Conservation (phyloP, 2,888 invertebrate genomes). For the Herminia tarsipennalis region DNA sequence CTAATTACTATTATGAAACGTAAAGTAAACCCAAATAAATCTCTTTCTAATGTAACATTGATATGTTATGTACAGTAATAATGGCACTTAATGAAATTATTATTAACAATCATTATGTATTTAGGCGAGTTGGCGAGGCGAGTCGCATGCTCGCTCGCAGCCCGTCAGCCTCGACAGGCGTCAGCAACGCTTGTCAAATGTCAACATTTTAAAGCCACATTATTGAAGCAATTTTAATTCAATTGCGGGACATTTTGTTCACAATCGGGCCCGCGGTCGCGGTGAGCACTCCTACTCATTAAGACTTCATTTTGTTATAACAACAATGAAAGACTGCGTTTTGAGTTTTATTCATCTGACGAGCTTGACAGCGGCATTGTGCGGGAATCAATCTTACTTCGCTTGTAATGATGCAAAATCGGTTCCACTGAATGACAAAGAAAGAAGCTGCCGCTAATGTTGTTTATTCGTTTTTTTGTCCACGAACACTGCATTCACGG, state of each 20-base stretch:
- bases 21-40: conserved; percentile 6
- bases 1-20: background rate
- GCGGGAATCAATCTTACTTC: conserved; percentile 77
- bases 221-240: conserved; percentile 81
- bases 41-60: conserved; percentile 17
- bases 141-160: conserved; percentile 25
- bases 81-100: conserved; percentile 29
- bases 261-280: conserved; percentile 52
- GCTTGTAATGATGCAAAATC: conserved; percentile 78
- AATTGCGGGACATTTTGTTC: conserved; percentile 72
- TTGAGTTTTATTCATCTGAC: conserved; percentile 67
- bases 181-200: conserved; percentile 82
- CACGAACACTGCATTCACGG: conserved; percentile 47
- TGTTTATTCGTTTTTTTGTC: conserved; percentile 63
- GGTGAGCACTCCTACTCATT: conserved; percentile 70
- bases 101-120: conserved; percentile 33
- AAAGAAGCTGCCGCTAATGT: conserved; percentile 76
- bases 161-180: conserved; percentile 60
- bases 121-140: conserved; percentile 24
- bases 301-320: conserved; percentile 82
- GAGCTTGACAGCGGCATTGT: conserved; percentile 76
- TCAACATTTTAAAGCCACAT: conserved; percentile 73
- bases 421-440: conserved; percentile 76
- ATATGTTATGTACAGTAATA: conserved; percentile 22
- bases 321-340: conserved; percentile 69